Evolutionary conservation across 2,797 vertebrate species (phyloP), one percentile per base, ranked within the genome.

Genomic region (Tadarida brasiliensis): DNA sequence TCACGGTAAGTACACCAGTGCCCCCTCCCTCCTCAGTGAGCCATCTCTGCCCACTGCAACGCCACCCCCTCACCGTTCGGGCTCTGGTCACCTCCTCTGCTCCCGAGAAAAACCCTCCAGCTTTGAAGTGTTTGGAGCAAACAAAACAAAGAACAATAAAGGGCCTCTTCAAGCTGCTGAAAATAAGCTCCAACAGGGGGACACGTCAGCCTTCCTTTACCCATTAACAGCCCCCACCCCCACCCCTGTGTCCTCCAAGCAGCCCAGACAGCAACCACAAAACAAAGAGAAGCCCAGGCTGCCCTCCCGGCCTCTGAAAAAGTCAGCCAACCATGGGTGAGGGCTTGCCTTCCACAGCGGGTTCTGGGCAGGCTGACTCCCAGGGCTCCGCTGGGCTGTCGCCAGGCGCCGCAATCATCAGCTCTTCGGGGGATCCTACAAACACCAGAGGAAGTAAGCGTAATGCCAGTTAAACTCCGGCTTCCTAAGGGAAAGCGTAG

Each of bases 391-490:
- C 11, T 0, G 0, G 9, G 5, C 9, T 10, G 35, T 20, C 59
- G 0, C 5, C 0, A 0, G 0, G 71, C 33, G 14, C 12, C 1
- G 51, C 44, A 1, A 2, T 30, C 30, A 0, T 0, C 26, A 2
- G 16, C 3, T 14, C 35, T 30, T 54, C 24, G 2, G 30, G 51
- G 51, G 49, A 26, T 7, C 16, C 0, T 7, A 28, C 3, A 5
- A 59, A 59, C 39, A 22, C 11, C 30, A 24, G 68, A 63, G 47
- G 7, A 5, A 49, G 11, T 24, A 28, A 47, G 22, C 73, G 16
- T 1, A 17, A 15, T 11, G 14, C 28, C 0, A 2, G 14, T 51
- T 14, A n/a, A 59, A 28, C 28, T 28, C 81, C 56, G 51, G 77
- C 49, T 33, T 77, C 90, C 35, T 35, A 8, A 22, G 22, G 54